Evolutionary conservation across 1,140 invertebrate genomes (phyloP), one percentile per base, ranked within the genome.

Genomic region (Bombus picipes): DNA sequence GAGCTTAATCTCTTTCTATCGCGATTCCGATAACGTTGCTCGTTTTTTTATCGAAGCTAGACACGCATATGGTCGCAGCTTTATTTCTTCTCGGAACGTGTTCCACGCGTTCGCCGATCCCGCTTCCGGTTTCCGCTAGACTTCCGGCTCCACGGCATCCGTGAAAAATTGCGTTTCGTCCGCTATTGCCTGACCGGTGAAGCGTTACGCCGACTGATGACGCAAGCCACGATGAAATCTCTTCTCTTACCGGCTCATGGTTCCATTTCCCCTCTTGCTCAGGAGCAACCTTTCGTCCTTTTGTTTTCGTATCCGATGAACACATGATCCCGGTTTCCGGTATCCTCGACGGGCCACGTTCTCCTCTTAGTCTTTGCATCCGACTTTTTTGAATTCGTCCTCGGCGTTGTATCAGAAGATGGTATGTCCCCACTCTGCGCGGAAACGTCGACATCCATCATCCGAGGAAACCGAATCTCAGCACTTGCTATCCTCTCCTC

Each of bases 91-190:
- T 75, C 79, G 32, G 75, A 80, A 70, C 76, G 66, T 74, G 86
- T 83, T 91, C 76, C 83, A 62, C 43, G 78, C 68, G 81, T 87
- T 89, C 85, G 59, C 82, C 90, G 84, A 88, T 81, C 81, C 86
- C 68, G 85, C 81, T 92, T 92, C 92, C 92, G 92, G 90, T 83
- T 92, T 91, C 91, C 92, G 90, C 70, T 62, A 83, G 83, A 72
- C 83, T 88, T 89, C 89, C 87, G 88, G 80, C 78, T 70, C 77
- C 75, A 15, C 86, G 86, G 81, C 59, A 66, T 76, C 65, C 91
- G 83, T 93, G 93, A 93, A 93, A 93, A 93, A 93, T 93, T 92
- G 87, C 87, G 66, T 65, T 53, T 87, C 86, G 83, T 88, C 86
- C 82, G 88, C 77, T 59, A 68, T 39, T 37, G 59, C 10, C 18